Percentiles rank a stretch among this genome's conserved stretches.
These are phyloP conservation scores for Cyclophora punctaria DNA, from an alignment of 2,888 invertebrate species.

Conservation along the genomic window DNA sequence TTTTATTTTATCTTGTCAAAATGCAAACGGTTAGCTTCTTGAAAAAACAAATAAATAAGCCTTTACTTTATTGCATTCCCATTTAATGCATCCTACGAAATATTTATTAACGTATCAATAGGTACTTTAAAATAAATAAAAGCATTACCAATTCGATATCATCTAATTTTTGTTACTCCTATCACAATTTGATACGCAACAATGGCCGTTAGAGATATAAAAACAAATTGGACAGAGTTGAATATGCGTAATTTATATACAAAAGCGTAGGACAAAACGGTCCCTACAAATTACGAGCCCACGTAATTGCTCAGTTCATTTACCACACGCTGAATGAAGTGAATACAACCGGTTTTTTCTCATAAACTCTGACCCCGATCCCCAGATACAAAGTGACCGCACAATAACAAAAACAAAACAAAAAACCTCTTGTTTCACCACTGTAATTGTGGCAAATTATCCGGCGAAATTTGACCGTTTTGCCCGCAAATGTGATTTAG, in stretches of 20 bases:
- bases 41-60: background rate
- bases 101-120: too few relatives aligned
- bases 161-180: too few relatives aligned
- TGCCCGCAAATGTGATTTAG: slow-evolving; percentile 50
- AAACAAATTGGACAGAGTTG: too few relatives aligned
- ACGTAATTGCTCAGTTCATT: too few relatives aligned
- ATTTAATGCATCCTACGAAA: too few relatives aligned
- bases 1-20: too few relatives aligned
- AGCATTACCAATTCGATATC: too few relatives aligned
- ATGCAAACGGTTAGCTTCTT: too few relatives aligned
- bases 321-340: slow-evolving; percentile 5
- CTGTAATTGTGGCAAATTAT: slow-evolving; percentile 43
- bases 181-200: too few relatives aligned
- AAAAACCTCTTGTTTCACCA: slow-evolving; percentile 41
- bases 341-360: slow-evolving; percentile 15
- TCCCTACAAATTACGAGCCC: too few relatives aligned
- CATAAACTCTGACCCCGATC: slow-evolving; percentile 42
- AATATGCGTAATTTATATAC: background rate
- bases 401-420: slow-evolving; percentile 33
- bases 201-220: too few relatives aligned
- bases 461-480: slow-evolving; percentile 45
- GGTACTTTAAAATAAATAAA: too few relatives aligned
- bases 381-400: slow-evolving; percentile 25
- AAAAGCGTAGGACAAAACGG: background rate
- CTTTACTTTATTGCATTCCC: background rate